Conservation (phyloP, 2,113 vertebrate genomes). For the Thryonomys swinderianus region DNA sequence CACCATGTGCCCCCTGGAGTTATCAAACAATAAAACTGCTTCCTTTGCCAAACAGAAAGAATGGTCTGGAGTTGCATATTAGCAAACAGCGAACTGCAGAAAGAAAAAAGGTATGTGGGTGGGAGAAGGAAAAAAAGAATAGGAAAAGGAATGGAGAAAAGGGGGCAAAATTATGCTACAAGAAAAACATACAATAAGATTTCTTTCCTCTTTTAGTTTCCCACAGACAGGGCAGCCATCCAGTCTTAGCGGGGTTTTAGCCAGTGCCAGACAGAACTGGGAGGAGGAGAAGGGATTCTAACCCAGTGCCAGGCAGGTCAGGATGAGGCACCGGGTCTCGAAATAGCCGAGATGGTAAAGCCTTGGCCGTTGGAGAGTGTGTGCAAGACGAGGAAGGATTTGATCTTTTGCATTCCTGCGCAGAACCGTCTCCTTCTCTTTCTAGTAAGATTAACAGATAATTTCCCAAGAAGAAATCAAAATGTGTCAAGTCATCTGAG, state of each 20-base stretch:
- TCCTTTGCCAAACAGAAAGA: constrained; percentile 75
- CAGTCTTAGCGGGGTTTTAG: background rate
- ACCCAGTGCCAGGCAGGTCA: constrained; percentile 21
- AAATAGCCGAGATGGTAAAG: constrained; percentile 23
- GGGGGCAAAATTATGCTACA: background rate
- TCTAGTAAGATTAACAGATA: constrained; percentile 76
- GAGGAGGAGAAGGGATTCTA: background rate
- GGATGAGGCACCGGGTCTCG: background rate
- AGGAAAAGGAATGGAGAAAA: background rate
- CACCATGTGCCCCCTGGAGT: constrained; percentile 75
- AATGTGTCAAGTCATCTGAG: constrained; percentile 80
- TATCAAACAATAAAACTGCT: constrained; percentile 70
- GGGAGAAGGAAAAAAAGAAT: constrained; percentile 7
- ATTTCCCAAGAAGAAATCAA: constrained; percentile 77
- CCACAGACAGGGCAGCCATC: constrained; percentile 3
- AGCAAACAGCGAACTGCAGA: constrained; percentile 68
- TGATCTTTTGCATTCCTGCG: constrained; percentile 71
- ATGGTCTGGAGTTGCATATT: constrained; percentile 67
- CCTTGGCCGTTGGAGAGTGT: constrained; percentile 29
- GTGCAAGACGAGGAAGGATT: constrained; percentile 48
- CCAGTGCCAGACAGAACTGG: background rate
- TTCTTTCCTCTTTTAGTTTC: constrained; percentile 26
- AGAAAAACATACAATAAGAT: constrained; percentile 33
- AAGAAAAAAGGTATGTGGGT: constrained; percentile 9
- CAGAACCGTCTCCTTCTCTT: constrained; percentile 71